Base-by-base conservation (phyloP, 2,888 invertebrate species). In the Leucoma salicis region DNA sequence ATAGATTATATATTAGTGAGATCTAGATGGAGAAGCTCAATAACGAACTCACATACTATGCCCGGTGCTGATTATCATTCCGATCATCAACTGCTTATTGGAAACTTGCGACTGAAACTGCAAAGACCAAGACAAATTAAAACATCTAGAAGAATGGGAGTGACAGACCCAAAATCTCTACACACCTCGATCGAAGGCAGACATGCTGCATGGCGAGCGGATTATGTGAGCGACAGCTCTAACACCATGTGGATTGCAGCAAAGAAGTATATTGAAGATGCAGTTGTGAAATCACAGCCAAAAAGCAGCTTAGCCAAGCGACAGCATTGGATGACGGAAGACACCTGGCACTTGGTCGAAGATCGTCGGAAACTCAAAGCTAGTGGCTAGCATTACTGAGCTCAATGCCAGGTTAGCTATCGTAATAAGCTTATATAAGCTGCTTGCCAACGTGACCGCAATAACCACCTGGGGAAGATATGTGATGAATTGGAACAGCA, bases 1-100 rank as follows among this genome's bases (percentile, higher is more conserved):
- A 50, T 3, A 49, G 48, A 15, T 57, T 52, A 24, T 46, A n/a
- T 52, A 2, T 5, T 53, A n/a, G 40, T 45, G 5, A 6, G 25
- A 8, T 36, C 42, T 1, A 33, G 48, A 8, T 53, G 48, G 45
- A 37, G 14, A 35, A 40, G 37, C 0, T 46, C 35, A 0, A 38
- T 53, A 0, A 14, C 3, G 12, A 48, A 48, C 24, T 14, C 21
- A 0, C 35, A 33, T n/a, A 48, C 48, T 1, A 21, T 39, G 3
- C 45, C 42, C 10, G 36, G 49, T 4, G 42, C 45, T 4, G 42
- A 45, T 14, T 45, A 39, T 18, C 39, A 39, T 1, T 36, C 34
- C 0, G 42, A 49, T 12, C 45, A 49, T 10, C 15, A 42, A 29
- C 31, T 47, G 2, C 14, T 40, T 1, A 13, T 47, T 1, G 16